These are phyloP conservation scores for Toxostoma redivivum DNA, from an alignment of 2,113 vertebrate species.

Conservation along the genomic window DNA sequence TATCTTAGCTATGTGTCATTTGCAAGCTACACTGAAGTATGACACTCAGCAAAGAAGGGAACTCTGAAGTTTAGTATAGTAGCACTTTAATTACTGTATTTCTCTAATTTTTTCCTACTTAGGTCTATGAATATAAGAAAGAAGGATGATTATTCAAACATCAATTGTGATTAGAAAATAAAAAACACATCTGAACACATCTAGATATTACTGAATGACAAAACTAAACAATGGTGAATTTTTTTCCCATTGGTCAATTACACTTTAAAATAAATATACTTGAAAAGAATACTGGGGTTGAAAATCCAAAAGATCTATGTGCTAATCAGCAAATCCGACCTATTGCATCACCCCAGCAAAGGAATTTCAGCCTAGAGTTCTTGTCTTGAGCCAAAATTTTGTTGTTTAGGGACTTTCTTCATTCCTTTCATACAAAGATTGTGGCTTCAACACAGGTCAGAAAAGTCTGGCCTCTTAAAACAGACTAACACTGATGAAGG, in stretches of 20 bases:
- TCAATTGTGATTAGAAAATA: background rate
- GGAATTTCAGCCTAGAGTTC: background rate
- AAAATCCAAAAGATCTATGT: background rate
- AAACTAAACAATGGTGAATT: background rate
- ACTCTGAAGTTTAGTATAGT: background rate
- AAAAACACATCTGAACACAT: background rate
- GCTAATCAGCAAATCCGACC: conserved; percentile 4
- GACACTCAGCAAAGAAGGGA: background rate
- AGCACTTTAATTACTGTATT: background rate
- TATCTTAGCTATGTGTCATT: background rate
- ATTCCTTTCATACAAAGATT: background rate
- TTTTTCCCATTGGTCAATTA: background rate
- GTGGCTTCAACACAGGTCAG: background rate
- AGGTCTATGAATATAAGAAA: background rate
- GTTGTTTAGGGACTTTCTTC: background rate
- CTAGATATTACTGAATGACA: background rate
- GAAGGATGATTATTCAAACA: background rate
- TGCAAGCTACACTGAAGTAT: background rate
- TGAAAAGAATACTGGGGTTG: background rate
- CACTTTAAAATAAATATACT: background rate
- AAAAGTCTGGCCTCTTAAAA: background rate
- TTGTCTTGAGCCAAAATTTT: background rate
- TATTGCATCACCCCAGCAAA: background rate
- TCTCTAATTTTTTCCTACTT: background rate
- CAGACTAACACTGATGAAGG: background rate